A percentile compares a stretch with the other conserved stretches of the same genome.
These are phyloP conservation scores for Euclidia mi DNA, from an alignment of 2,888 invertebrate genomes.

Conservation along the genomic window DNA sequence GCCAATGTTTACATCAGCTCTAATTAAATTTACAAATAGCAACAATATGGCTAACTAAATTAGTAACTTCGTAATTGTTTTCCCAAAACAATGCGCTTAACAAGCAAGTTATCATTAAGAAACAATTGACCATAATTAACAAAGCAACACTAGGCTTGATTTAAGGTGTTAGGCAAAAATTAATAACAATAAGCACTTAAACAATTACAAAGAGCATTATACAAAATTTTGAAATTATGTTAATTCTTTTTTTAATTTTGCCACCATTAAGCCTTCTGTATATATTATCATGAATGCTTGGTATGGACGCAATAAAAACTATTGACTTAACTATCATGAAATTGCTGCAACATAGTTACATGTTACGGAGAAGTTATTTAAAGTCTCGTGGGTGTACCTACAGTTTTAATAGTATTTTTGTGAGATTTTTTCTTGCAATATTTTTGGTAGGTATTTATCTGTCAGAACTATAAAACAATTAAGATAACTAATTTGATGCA, in stretches of 20 bases:
- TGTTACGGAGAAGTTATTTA: constrained; percentile 16
- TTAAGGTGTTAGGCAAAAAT: constrained; percentile 39
- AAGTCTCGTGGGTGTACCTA: constrained; percentile 10
- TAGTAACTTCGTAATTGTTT: constrained; percentile 13
- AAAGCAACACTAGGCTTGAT: constrained; percentile 33
- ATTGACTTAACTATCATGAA: neutral
- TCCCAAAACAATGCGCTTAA: constrained; percentile 20
- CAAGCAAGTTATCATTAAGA: constrained; percentile 25
- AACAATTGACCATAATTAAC: constrained; percentile 33
- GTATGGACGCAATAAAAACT: neutral
- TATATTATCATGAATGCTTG: neutral
- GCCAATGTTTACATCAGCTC: neutral
- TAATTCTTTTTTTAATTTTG: constrained; percentile 56
- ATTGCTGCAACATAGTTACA: constrained; percentile 14
- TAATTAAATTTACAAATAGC: neutral
- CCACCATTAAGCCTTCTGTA: constrained; percentile 64
- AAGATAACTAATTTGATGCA: constrained; percentile 8
- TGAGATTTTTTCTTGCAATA: constrained; percentile 24
- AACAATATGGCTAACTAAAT: constrained; percentile 1
- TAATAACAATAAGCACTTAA: constrained; percentile 39
- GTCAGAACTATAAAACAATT: constrained; percentile 10
- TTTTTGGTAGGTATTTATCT: constrained; percentile 20
- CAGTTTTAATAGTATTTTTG: constrained; percentile 13
- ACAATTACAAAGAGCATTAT: constrained; percentile 35
- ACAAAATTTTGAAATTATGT: constrained; percentile 53